Base-by-base conservation (phyloP, 2,797 vertebrate species). In the Sebastes trivittatus region DNA sequence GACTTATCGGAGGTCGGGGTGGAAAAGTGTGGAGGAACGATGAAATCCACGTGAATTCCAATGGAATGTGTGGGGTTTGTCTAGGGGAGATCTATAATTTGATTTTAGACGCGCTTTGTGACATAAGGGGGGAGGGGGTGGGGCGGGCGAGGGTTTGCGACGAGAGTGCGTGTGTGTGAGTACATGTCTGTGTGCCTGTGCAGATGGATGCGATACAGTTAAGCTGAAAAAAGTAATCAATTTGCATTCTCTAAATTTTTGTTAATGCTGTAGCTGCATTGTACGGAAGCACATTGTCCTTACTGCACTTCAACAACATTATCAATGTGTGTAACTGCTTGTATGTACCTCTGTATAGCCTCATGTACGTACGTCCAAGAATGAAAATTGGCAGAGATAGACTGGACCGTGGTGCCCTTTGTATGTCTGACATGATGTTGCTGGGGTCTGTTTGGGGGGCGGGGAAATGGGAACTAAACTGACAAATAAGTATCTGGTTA, bases 51-150 rank as follows among this genome's bases (percentile, higher is more conserved):
- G 75, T 88, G 82, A 94, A 94, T 95, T 94, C 94, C 94, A 94
- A 93, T 94, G 94, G 95, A 95, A 94, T 93, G 90, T 94, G 91
- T 90, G 87, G 90, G 86, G 84, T 89, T 94, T 89, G 91, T 88
- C 89, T 81, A 71, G 86, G 86, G 90, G 87, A 92, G 85, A 90
- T 82, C 82, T 91, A 84, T 92, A 42, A 89, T 90, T 89, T 91
- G 91, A 92, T 94, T 94, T 93, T 94, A 94, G 91, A 86, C 5
- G 72, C 82, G 93, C 90, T 92, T 92, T 84, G 89, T 91, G 91
- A 90, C 85, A 86, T 89, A 60, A 60, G 38, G 88, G 11, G 34
- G 34, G 34, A 36, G 3, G 11, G 34, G 34, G 11, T 0, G 11
- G 23, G 23, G 78, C 23, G 75, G 32, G 7, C 22, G 52, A 63